These are phyloP conservation scores for Sebastes ruberrimus DNA, from an alignment of 2,797 vertebrate genomes.

Conservation along the genomic window DNA sequence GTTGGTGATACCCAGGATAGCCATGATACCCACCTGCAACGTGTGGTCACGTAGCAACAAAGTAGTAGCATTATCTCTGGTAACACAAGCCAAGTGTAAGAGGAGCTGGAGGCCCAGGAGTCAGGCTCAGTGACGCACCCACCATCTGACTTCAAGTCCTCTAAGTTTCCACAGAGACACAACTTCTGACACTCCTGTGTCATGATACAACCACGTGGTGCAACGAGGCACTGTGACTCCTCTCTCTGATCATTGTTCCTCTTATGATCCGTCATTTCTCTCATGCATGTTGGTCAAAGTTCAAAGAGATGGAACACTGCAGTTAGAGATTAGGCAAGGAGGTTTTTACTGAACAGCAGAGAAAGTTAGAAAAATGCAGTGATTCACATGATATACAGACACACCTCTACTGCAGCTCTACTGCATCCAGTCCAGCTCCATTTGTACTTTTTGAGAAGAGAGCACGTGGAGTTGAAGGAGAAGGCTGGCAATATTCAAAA, in stretches of 20 bases:
- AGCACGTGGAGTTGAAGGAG: background rate
- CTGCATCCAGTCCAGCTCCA: background rate
- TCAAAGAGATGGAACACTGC: background rate
- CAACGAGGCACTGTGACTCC: conserved; percentile 15
- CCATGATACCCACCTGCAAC: conserved; percentile 21
- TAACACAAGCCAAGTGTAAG: conserved; percentile 48
- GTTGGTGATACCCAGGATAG: background rate
- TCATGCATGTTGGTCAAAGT: background rate
- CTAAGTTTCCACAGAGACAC: conserved; percentile 68
- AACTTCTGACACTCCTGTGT: conserved; percentile 60
- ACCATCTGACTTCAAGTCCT: conserved; percentile 42
- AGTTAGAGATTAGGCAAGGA: background rate
- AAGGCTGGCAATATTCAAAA: background rate
- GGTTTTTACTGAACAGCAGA: background rate
- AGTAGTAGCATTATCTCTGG: conserved; percentile 18
- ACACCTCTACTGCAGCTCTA: too few relatives aligned
- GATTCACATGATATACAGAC: background rate
- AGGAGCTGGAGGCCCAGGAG: conserved; percentile 38
- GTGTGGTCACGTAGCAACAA: conserved; percentile 30
- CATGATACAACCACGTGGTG: conserved; percentile 40
- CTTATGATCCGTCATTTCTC: background rate
- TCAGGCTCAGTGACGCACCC: conserved; percentile 56
- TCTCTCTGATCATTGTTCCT: conserved; percentile 15
- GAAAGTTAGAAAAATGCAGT: background rate
- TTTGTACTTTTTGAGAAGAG: background rate